Base-by-base conservation (phyloP, 2,888 invertebrate species). In the Eupithecia exiguata region DNA sequence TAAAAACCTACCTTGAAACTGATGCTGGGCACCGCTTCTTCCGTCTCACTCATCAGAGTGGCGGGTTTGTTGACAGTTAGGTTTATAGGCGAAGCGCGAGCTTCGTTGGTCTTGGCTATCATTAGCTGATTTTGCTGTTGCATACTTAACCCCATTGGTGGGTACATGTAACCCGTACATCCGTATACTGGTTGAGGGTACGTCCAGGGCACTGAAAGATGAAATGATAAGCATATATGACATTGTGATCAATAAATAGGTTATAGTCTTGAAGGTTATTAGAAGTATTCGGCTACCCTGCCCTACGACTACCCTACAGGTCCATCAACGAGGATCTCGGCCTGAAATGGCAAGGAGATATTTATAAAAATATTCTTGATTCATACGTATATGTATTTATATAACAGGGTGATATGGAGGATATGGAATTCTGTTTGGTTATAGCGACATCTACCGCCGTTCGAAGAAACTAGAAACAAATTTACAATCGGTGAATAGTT, bases 171-270 rank as follows among this genome's bases (percentile, higher is more conserved):
- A 30, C 30, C 30, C 0, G 96, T 95, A 0, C 95, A 84, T 1
- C 95, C 90, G 74, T 91, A 90, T 70, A 91, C 75, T 0, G 95
- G 89, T 76, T 92, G 95, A 0, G 95, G 93, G 74, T 95, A 95
- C 88, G 92, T 86, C 87, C 96, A 97, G 81, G 96, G 96, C 79
- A 97, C 95, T 94, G 94, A 82, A 94, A 94, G 83, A 36, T 21
- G 16, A 53, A 70, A 66, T 58, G 10, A 43, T 30, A 61, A 63
- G 30, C 14, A 62, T 4, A 62, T 35, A 7, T n/a, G n/a, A 49
- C 1, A 18, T 43, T 40, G 14, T 46, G 16, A 16, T 43, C 43
- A 43, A 16, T 30, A 61, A 1, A 61, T 16, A 10, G 12, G 12
- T 25, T 12, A 21, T 10, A 25, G 18, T 30, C 61, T 14, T 12